Base-by-base conservation (phyloP, 1,140 invertebrate species). In the Musca vetustissima region DNA sequence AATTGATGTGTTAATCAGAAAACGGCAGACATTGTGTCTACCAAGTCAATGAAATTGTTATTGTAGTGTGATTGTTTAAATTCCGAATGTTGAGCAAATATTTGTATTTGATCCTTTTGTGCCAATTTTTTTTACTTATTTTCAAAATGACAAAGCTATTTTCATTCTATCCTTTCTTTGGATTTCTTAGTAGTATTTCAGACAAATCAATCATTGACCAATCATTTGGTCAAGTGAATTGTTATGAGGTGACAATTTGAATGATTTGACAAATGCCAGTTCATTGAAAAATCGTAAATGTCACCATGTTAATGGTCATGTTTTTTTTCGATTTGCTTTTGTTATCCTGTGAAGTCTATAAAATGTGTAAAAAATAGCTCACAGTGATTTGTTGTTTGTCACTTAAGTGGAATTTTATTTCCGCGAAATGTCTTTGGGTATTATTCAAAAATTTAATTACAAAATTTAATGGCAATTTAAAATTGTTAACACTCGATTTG, bases 31-130 rank as follows among this genome's bases (percentile, higher is more conserved):
- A 55, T 24, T 15, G 14, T 24, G 53, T 64, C 59, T 43, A 43
- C 17, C 14, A 36, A 14, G 15, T 13, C 15, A 48, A 19, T 3
- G 15, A 15, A 14, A n/a, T 64, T 64, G 21, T 64, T 64, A 6
- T n/a, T 19, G 11, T 43, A 14, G 43, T 43, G 25, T 32, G 22
- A 64, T 25, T 28, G 28, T 28, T 28, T 28, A 28, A 28, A 28
- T 28, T 28, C 28, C n/a, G n/a, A 52, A 65, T 69, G 36, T 47
- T 69, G 43, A 64, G 64, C 73, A 75, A 75, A 75, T 75, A 74
- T 75, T 75, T 75, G 73, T 75, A 72, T 72, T 71, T 69, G 73
- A 72, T 72, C 74, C 73, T 55, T 70, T 70, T 70, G 69, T 70
- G 64, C 13, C 36, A 11, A 28, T 4, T 28, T 19, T 15, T n/a